phyloP scores from a whole-genome alignment of 1,140 invertebrate genomes.

The Spodoptera litura region DNA sequence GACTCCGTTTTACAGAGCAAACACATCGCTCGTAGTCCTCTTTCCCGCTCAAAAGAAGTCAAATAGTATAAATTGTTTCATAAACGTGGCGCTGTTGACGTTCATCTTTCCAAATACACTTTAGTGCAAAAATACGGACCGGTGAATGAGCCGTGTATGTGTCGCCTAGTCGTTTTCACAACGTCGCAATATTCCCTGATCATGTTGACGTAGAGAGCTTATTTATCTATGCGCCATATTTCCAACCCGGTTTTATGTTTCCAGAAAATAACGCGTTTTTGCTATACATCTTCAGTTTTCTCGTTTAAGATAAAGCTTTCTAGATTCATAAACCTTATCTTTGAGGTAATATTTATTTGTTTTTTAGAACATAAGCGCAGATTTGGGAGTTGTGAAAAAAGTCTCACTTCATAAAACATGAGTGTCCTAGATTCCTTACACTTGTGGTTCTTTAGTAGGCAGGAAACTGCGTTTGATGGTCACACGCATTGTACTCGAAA shows the following conservation, averaged over 20 bases:
- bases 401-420: too few species aligned
- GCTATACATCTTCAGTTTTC: neutral
- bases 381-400: too few species aligned
- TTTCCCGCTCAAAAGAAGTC: neutral
- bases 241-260: conserved; percentile 15
- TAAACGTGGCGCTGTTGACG: too few species aligned
- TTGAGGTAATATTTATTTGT: too few species aligned
- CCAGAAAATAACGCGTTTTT: neutral
- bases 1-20: neutral
- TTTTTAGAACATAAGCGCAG: too few species aligned
- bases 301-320: neutral
- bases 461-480: too few species aligned
- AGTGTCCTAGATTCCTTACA: too few species aligned
- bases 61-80: too few species aligned
- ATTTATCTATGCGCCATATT: conserved; percentile 13
- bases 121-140: neutral
- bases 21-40: too few species aligned
- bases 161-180: neutral
- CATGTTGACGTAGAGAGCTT: neutral
- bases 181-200: neutral
- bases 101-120: neutral
- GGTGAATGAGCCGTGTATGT: neutral
- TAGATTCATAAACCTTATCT: neutral
- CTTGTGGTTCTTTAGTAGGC: too few species aligned
- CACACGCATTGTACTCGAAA: too few species aligned